Percentiles rank a stretch among this genome's conserved stretches.
Conservation (phyloP, 2,797 vertebrate species). For the Rhynchotus rufescens region DNA sequence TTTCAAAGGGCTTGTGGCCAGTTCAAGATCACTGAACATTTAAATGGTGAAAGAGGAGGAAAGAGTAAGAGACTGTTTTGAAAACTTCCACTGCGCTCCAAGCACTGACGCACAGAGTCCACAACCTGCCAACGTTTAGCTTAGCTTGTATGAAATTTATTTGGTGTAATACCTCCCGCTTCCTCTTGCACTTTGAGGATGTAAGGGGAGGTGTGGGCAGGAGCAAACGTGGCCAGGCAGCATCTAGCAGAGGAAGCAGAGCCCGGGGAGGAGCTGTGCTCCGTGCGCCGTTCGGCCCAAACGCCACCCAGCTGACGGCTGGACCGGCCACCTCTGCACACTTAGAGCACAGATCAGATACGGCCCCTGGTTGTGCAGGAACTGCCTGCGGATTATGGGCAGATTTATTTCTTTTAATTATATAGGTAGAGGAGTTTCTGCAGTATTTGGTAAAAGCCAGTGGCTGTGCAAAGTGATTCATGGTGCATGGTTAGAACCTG, state of each 20-base stretch:
- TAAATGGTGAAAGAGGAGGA: not conserved
- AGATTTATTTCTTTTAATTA: not conserved
- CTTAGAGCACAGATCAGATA: not conserved
- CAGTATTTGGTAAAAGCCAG: not conserved
- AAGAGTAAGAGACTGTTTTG: not conserved
- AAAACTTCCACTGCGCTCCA: not conserved
- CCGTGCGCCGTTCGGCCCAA: not conserved
- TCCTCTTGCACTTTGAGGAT: not conserved
- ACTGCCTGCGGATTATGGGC: accelerated
- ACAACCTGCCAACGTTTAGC: not conserved
- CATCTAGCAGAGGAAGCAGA: not conserved
- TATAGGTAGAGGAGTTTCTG: not conserved
- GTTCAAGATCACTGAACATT: not conserved
- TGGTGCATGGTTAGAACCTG: not conserved
- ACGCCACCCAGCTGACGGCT: not conserved
- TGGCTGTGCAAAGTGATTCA: not conserved
- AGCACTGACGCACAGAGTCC: not conserved
- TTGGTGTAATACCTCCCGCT: not conserved
- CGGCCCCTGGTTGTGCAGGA: not conserved
- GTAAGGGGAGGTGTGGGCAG: not conserved
- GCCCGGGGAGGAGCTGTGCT: not conserved
- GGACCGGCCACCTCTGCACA: not conserved
- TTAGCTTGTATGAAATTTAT: not conserved
- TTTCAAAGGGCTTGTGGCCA: not conserved
- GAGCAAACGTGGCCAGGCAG: not conserved